Evolutionary conservation across 1,140 invertebrate species (phyloP), one percentile per base, ranked within the genome.

Genomic region (Microplitis mediator): DNA sequence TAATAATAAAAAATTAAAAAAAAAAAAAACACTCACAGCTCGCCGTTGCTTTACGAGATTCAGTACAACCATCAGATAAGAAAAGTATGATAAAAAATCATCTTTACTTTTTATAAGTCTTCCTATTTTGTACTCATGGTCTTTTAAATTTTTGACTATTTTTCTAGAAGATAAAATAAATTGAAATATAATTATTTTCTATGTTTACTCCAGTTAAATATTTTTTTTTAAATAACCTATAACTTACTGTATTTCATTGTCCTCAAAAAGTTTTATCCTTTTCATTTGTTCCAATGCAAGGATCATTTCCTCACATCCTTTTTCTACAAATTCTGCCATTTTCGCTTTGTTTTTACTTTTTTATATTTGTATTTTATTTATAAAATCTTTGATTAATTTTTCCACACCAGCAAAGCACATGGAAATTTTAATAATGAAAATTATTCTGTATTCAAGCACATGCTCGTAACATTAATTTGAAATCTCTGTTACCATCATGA

Each of bases 261-360:
- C 88, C 13, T 88, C 87, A 77, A 93, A 94, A 52, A 94, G 83
- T 77, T 90, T 88, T 39, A 92, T 89, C 71, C 89, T 88, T 84
- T 91, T 88, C 91, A 94, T 92, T 77, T 92, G 89, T 82, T 93
- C 91, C 73, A 94, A 84, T 79, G 92, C 91, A 71, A 89, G 89
- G 77, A 93, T 89, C 90, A 92, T 92, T 77, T 90, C 89, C 84
- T 94, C 92, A 45, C 92, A 88, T 79, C 90, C 88, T 82, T 91
- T 89, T 78, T 93, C 91, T 13, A 93, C 92, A 84, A 91, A 90
- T 86, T 94, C 93, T 4, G 93, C 93, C 93, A 94, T 94, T 74
- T 8, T 75, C 32, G 23, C 23, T 23, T 23, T 23, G 23, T 23
- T 23, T 23, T 23, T 23, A 23, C 23, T 23, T 23, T 23, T 23